Conservation (phyloP, 2,113 vertebrate species). For the Clupea harengus region DNA sequence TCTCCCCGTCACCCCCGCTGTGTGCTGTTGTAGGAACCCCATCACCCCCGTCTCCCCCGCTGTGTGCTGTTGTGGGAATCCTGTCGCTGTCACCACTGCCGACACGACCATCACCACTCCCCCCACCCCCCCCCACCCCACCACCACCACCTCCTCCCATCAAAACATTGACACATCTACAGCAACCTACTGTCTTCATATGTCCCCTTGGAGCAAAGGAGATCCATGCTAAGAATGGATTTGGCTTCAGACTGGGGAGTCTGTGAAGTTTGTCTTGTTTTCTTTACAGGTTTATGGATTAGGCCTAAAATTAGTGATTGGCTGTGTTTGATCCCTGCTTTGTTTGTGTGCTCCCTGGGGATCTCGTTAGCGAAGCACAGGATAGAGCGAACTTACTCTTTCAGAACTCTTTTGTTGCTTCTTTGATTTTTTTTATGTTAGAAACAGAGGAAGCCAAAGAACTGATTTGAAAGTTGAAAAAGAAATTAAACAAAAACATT, state of each 20-base stretch:
- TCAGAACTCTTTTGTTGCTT: neutral
- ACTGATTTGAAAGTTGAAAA: neutral
- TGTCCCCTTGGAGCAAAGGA: neutral
- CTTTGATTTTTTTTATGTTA: neutral
- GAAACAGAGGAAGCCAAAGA: neutral
- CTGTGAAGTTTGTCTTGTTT: neutral
- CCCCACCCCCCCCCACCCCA: neutral
- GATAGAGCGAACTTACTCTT: neutral
- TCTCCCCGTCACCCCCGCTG: neutral
- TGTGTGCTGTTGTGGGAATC: no score
- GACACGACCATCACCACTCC: neutral
- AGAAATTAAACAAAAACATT: neutral
- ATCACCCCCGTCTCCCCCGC: neutral
- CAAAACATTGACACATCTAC: neutral
- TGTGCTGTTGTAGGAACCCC: no score
- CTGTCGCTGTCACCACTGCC: neutral
- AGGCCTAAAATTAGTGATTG: neutral
- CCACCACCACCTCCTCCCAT: neutral
- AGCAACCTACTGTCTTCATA: neutral
- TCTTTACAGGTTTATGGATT: slow-evolving; percentile 2
- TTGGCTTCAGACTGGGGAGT: neutral
- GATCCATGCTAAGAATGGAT: neutral
- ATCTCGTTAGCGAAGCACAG: neutral
- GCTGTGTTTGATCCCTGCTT: neutral
- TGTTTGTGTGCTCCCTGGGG: neutral